A percentile compares a stretch with the other conserved stretches of the same genome.
These are phyloP conservation scores for Clostera curtula DNA, from an alignment of 2,888 invertebrate genomes.

Conservation along the genomic window DNA sequence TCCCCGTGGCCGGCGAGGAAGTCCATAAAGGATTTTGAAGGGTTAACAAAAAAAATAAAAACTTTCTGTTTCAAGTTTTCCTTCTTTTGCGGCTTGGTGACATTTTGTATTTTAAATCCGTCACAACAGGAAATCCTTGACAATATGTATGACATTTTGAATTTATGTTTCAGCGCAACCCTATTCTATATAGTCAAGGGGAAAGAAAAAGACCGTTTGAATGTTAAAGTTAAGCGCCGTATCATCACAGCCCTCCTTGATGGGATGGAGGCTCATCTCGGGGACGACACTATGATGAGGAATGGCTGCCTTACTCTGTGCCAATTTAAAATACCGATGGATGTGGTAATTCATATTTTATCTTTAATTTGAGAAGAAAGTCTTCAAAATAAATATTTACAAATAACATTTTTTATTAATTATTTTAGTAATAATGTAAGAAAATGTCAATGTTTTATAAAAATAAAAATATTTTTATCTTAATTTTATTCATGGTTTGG, in stretches of 20 bases:
- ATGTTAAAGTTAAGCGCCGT: conserved; percentile 82
- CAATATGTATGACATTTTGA: too few species aligned
- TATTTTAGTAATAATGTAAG: too few species aligned
- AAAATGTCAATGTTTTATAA: too few species aligned
- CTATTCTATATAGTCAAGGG: conserved; percentile 96
- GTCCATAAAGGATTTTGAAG: too few species aligned
- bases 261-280: conserved; percentile 90
- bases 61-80: conserved; percentile 1
- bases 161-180: conserved; percentile 89
- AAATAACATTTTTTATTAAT: too few species aligned
- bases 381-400: too few species aligned
- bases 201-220: conserved; percentile 83
- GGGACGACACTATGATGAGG: conserved; percentile 95
- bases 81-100: conserved; percentile 1
- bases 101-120: not conserved
- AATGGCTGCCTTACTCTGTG: conserved; percentile 96
- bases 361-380: too few species aligned
- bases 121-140: too few species aligned
- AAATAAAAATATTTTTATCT: not conserved
- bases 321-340: conserved; percentile 95
- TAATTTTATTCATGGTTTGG: not conserved
- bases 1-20: too few species aligned
- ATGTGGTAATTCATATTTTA: conserved; percentile 82
- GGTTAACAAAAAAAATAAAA: too few species aligned
- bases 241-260: conserved; percentile 89